Evolutionary conservation across 2,888 invertebrate genomes (phyloP), one percentile per base, ranked within the genome.

Genomic region (Perithous albicinctus): DNA sequence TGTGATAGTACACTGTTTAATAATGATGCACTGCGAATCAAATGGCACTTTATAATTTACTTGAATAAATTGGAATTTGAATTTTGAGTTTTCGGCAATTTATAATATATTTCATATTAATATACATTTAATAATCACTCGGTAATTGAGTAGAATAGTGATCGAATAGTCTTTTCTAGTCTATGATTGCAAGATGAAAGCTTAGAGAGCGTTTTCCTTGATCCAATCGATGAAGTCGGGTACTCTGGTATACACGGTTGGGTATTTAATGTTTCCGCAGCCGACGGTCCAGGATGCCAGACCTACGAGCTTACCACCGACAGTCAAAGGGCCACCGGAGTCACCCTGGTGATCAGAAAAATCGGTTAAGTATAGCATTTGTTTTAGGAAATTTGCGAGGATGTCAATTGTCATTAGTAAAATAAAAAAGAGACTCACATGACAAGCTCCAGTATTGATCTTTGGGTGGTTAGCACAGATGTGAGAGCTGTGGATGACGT

Each of bases 261-360:
- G 91, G 43, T 87, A 90, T 20, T 81, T 66, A 2, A 75, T 82
- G 3, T 73, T 78, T 7, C 87, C 90, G 64, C 91, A 91, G 12
- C 88, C 90, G 23, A 75, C 82, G 6, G 88, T 85, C 88, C 88
- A 90, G 7, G 90, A 91, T 12, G 89, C 88, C 2, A 91, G 76
- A 73, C 91, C 91, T n/a, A 85, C 73, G 54, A 91, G 86, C 80
- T 85, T 87, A 38, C 87, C 88, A 0, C 85, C 67, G 10, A 90
- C 86, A 26, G 86, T 89, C 84, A 91, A 83, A 56, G 91, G 91
- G 64, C 90, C 90, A 73, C 91, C 91, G 23, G 90, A 90, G 74
- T 91, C 91, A 82, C 89, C 90, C 91, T 91, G 72, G 1, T 80
- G 61, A 29, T 15, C 5, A 2, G n/a, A n/a, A 29, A 6, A 4